Conservation (phyloP, 2,113 vertebrate genomes). For the Aviceda subcristata region DNA sequence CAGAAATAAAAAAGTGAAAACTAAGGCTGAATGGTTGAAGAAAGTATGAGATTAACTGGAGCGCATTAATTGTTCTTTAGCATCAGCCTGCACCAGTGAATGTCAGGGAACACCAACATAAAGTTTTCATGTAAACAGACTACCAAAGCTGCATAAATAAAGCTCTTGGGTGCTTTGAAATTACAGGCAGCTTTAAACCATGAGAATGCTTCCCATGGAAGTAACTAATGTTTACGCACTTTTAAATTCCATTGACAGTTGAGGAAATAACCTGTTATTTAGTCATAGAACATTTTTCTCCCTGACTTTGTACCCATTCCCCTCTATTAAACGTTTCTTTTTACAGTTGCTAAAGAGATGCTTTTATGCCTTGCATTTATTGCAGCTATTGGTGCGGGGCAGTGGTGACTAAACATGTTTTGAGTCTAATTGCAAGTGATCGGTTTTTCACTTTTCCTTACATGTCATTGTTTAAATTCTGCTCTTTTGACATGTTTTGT, state of each 20-base stretch:
- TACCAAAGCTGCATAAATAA: background rate
- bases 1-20: background rate
- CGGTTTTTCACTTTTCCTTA: conserved; percentile 50
- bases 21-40: background rate
- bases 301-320: background rate
- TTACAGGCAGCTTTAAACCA: background rate
- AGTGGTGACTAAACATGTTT: background rate
- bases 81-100: background rate
- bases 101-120: background rate
- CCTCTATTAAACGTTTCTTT: background rate
- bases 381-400: background rate
- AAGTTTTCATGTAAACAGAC: background rate
- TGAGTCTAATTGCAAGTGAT: conserved; percentile 39
- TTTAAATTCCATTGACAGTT: background rate
- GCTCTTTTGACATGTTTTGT: conserved; percentile 54
- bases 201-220: background rate
- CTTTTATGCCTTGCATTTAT: background rate
- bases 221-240: background rate
- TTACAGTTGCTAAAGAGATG: background rate
- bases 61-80: background rate
- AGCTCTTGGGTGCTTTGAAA: background rate
- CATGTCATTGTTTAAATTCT: conserved; percentile 40
- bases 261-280: background rate
- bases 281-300: background rate
- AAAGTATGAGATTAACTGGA: background rate